phyloP scores from a whole-genome alignment of 2,113 vertebrate genomes.

The Garra rufa region DNA sequence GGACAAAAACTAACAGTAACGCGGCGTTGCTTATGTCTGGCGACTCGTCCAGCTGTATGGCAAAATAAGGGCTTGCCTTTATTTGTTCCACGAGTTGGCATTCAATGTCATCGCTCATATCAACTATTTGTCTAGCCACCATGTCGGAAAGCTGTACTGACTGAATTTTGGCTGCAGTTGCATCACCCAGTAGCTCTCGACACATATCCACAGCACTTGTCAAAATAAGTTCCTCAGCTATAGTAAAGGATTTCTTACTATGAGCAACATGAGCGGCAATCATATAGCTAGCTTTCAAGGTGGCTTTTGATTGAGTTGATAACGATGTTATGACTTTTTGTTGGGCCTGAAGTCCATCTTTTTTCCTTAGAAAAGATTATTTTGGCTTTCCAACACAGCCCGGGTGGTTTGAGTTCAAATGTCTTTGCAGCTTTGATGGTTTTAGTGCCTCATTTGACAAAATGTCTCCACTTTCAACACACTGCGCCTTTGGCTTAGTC shows the following conservation, averaged over 20 bases:
- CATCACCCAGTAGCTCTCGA: background rate
- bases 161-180: too few species aligned
- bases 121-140: too few species aligned
- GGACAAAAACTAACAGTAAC: too few species aligned
- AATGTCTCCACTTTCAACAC: background rate
- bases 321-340: background rate
- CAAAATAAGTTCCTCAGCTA: background rate
- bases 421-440: background rate
- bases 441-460: background rate
- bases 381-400: background rate
- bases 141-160: too few species aligned
- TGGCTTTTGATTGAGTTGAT: background rate
- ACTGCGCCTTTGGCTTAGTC: background rate
- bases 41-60: too few species aligned
- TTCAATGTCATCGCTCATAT: too few species aligned
- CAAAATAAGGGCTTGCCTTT: too few species aligned
- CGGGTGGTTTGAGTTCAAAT: background rate
- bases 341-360: too few species aligned
- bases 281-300: background rate
- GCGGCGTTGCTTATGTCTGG: too few species aligned
- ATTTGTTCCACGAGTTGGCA: too few species aligned
- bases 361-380: background rate
- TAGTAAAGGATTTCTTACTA: background rate
- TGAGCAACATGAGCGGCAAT: background rate
- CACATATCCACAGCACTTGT: background rate